These are phyloP conservation scores for Syncerus caffer DNA, from an alignment of 2,797 vertebrate species.

Conservation along the genomic window DNA sequence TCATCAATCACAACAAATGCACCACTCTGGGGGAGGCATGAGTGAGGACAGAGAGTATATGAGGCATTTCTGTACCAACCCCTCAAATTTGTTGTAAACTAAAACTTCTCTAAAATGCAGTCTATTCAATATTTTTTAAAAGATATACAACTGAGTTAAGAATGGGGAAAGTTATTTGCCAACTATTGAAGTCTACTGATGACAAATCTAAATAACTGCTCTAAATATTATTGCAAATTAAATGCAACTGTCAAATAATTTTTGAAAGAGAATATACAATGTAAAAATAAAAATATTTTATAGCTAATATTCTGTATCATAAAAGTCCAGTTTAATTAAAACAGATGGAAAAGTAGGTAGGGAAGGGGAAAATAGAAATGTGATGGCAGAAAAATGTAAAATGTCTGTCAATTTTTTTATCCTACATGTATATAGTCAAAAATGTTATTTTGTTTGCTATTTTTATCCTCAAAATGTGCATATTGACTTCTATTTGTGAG, in stretches of 20 bases:
- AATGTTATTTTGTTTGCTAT: not conserved
- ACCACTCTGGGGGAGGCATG: not conserved
- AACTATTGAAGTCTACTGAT: not conserved
- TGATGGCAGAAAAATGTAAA: not conserved
- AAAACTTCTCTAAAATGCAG: not conserved
- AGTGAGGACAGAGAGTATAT: not conserved
- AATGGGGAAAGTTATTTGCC: not conserved
- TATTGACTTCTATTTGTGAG: not conserved
- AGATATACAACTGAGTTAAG: not conserved
- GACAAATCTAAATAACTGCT: not conserved
- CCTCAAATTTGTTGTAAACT: not conserved
- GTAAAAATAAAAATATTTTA: not conserved
- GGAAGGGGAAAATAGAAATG: not conserved
- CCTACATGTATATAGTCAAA: not conserved
- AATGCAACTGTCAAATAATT: not conserved
- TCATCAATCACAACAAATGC: not conserved
- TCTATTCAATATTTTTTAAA: not conserved
- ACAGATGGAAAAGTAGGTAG: not conserved
- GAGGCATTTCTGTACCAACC: not conserved
- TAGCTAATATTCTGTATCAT: not conserved
- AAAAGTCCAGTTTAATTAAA: not conserved
- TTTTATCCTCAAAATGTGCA: not conserved
- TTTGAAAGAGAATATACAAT: not conserved
- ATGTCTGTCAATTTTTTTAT: not conserved
- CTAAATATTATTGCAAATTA: constrained; percentile 1